These are phyloP conservation scores for Drosophila nebulosa DNA, from an alignment of 1,140 invertebrate genomes.

Conservation along the genomic window DNA sequence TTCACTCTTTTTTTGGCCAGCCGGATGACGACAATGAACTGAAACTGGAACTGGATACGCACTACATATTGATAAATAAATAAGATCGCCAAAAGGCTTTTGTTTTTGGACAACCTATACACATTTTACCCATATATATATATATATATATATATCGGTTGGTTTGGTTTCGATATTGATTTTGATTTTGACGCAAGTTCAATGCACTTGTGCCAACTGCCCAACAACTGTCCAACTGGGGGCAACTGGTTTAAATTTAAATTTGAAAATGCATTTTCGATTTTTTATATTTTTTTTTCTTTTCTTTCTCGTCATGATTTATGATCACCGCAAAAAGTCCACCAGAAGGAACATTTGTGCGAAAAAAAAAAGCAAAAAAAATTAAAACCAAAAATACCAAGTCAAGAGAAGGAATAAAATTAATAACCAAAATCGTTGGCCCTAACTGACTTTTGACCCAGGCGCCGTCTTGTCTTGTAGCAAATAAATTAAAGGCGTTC, in stretches of 20 bases:
- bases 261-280: slow-evolving; percentile 61
- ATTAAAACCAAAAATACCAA: slow-evolving; percentile 5
- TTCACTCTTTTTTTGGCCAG: slow-evolving; percentile 57
- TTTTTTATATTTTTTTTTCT: not conserved
- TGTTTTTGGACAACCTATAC: slow-evolving; percentile 48
- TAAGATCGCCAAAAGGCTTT: slow-evolving; percentile 71
- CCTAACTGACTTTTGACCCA: slow-evolving; percentile 67
- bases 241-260: slow-evolving; percentile 72
- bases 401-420: slow-evolving; percentile 46
- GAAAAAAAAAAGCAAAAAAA: not conserved
- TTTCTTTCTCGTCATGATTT: slow-evolving; percentile 37
- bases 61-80: slow-evolving; percentile 77
- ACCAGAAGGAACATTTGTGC: not conserved
- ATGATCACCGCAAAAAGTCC: slow-evolving; percentile 26
- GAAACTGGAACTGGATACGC: slow-evolving; percentile 21
- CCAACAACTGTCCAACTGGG: not conserved
- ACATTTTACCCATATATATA: not conserved
- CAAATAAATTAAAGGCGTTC: slow-evolving; percentile 69
- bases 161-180: too few species aligned
- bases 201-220: slow-evolving; percentile 48
- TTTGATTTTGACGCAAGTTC: slow-evolving; percentile 37
- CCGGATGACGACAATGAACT: slow-evolving; percentile 66
- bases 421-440: slow-evolving; percentile 38
- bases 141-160: not conserved
- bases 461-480: slow-evolving; percentile 62